phyloP scores from a whole-genome alignment of 2,888 invertebrate species.

The Cylindroiulus punctatus region DNA sequence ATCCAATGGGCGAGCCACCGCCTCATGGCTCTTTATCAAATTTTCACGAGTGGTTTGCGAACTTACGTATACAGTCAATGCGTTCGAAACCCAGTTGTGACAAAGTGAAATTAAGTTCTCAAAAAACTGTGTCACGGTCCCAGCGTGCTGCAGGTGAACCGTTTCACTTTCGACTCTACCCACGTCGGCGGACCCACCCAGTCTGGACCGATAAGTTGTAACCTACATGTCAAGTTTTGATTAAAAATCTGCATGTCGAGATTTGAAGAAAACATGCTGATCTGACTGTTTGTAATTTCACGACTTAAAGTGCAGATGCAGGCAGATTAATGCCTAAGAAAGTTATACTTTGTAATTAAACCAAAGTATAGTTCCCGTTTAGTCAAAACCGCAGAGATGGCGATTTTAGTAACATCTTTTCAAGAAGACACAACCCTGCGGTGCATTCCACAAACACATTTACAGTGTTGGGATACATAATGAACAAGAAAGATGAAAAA shows the following conservation, averaged over 20 bases:
- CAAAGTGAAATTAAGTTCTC: conserved; percentile 29
- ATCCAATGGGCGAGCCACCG: background rate
- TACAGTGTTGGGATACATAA: too few species aligned
- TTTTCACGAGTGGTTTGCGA: background rate
- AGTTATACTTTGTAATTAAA: too few species aligned
- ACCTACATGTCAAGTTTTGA: background rate
- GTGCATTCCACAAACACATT: too few species aligned
- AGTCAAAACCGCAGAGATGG: too few species aligned
- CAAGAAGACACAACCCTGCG: too few species aligned
- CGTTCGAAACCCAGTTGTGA: background rate
- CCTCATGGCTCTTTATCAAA: background rate
- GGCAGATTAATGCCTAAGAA: too few species aligned
- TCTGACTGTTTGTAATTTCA: too few species aligned
- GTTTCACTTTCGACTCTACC: background rate
- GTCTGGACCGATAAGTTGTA: background rate
- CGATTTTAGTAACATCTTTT: too few species aligned
- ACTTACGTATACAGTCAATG: background rate
- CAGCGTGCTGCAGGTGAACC: conserved; percentile 12
- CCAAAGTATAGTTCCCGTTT: too few species aligned
- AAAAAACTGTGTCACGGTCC: conserved; percentile 27
- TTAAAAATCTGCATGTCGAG: background rate
- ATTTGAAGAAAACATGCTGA: background rate
- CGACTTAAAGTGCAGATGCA: too few species aligned
- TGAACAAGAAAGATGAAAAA: too few species aligned
- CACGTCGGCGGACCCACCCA: background rate